Base-by-base conservation (phyloP, 1,140 invertebrate species). In the Calliopsis andreniformis region DNA sequence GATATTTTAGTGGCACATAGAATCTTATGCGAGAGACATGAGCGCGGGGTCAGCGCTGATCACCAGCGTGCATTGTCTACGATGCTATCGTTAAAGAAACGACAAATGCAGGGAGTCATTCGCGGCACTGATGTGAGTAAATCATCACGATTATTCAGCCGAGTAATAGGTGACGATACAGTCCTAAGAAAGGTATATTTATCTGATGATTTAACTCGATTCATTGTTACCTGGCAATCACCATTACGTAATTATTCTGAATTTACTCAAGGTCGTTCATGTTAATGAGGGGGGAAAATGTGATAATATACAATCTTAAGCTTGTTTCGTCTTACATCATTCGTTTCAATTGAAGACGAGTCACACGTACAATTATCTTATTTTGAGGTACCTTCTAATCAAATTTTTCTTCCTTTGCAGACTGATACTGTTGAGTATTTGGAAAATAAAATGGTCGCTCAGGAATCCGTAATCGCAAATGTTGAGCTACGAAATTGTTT, bases 401-500 rank as follows among this genome's bases (percentile, higher is more conserved):
- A 39, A 47, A 20, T 58, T 70, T 30, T 23, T 47, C 49, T 18
- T 61, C 62, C 20, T 85, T 47, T 16, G 14, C 42, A 95, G 95
- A 91, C 92, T 3, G 95, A 95, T 84, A 93, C 94, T n/a, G 94
- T 95, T 0, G 95, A 95, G 78, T 93, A 94, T 70, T 85, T 96
- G 49, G 95, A 96, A 87, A 93, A 94, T 76, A 94, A 94, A 86
- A 95, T 95, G 93, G 89, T 95, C 56, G 93, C 94, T 49, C 95
- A 96, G 92, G 95, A 96, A 87, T 94, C 94, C 76, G 93, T 95
- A 20, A 95, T 96, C 63, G 93, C 94, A 0, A 95, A 95, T 77
- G 94, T 96, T 83, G 95, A 96, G 86, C 92, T 95, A 66, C 92
- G 95, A 62, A 95, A 95, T 81, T 94, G 94, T 61, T 96, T 94